These are phyloP conservation scores for Melieria crassipennis DNA, from an alignment of 2,888 invertebrate species.

Conservation along the genomic window DNA sequence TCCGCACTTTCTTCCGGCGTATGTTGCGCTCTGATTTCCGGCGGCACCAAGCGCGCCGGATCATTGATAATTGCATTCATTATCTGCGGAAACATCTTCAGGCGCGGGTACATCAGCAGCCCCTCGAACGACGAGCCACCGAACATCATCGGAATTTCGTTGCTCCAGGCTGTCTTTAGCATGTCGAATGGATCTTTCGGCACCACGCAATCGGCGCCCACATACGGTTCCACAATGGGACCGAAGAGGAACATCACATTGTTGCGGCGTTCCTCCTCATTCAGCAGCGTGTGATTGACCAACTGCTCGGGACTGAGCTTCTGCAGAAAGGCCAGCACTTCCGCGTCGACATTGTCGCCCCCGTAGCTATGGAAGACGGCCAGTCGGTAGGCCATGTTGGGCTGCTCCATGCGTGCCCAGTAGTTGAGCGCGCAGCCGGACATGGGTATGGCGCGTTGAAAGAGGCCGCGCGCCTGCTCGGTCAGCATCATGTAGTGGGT, in stretches of 20 bases:
- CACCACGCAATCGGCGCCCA: constrained; percentile 54
- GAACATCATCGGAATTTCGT: constrained; percentile 56
- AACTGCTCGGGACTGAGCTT: constrained; percentile 52
- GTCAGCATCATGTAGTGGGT: constrained; percentile 67
- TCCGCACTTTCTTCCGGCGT: constrained; percentile 35
- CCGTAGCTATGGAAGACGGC: constrained; percentile 58
- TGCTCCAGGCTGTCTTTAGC: constrained; percentile 58
- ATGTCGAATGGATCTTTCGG: constrained; percentile 53
- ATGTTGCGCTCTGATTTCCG: constrained; percentile 41
- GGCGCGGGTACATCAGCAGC: constrained; percentile 53
- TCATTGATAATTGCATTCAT: constrained; percentile 44
- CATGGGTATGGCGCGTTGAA: constrained; percentile 61
- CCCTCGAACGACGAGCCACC: constrained; percentile 62
- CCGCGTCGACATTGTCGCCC: constrained; percentile 58
- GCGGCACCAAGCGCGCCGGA: constrained; percentile 44
- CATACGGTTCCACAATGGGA: constrained; percentile 59
- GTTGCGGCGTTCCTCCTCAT: constrained; percentile 51
- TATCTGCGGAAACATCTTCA: constrained; percentile 43
- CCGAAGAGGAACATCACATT: constrained; percentile 54
- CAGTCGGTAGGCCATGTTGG: constrained; percentile 56
- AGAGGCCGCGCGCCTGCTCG: constrained; percentile 64
- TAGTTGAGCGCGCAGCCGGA: constrained; percentile 56
- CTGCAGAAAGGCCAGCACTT: constrained; percentile 61
- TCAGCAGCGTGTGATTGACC: constrained; percentile 52
- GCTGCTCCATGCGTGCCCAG: constrained; percentile 53